phyloP scores from a whole-genome alignment of 92 coral and sea anemone genomes.

The Zoanthus sansibaricus region DNA sequence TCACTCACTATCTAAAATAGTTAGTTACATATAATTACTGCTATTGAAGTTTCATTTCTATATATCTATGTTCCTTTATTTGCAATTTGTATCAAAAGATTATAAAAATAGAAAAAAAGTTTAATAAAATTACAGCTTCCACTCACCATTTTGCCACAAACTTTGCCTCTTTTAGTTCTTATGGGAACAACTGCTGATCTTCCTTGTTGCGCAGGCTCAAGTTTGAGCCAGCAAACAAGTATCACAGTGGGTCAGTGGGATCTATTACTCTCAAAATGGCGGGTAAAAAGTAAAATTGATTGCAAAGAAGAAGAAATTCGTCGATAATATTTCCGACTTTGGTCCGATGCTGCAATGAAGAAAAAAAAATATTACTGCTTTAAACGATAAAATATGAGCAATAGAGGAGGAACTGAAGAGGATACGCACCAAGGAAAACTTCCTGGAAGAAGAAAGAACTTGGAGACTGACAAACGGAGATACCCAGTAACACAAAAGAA shows the following conservation, averaged over 20 bases:
- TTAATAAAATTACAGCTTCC: neutral
- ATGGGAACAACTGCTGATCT: slow-evolving; percentile 63
- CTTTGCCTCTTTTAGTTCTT: slow-evolving; percentile 6
- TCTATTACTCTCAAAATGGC: slow-evolving; percentile 25
- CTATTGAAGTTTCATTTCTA: neutral
- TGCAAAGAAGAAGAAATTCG: neutral
- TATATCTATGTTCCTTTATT: neutral
- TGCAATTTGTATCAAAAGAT: neutral
- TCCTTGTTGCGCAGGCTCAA: slow-evolving; percentile 48
- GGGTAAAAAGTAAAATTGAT: slow-evolving; percentile 1
- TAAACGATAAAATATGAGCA: slow-evolving; percentile 5
- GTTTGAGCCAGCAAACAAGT: slow-evolving; percentile 57
- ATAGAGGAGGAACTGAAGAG: slow-evolving; percentile 20
- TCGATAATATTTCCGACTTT: neutral
- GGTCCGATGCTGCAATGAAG: slow-evolving; percentile 2
- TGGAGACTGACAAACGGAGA: slow-evolving; percentile 23
- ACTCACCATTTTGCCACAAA: slow-evolving; percentile 72
- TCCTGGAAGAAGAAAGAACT: neutral
- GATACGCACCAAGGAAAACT: neutral
- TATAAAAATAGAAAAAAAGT: neutral
- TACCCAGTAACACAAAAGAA: slow-evolving; percentile 57
- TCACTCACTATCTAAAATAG: neutral
- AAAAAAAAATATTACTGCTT: neutral
- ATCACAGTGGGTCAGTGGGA: slow-evolving; percentile 35
- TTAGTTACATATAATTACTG: neutral